Evolutionary conservation across 1,140 invertebrate genomes (phyloP), one percentile per base, ranked within the genome.

Genomic region (Temnothorax nylanderi): DNA sequence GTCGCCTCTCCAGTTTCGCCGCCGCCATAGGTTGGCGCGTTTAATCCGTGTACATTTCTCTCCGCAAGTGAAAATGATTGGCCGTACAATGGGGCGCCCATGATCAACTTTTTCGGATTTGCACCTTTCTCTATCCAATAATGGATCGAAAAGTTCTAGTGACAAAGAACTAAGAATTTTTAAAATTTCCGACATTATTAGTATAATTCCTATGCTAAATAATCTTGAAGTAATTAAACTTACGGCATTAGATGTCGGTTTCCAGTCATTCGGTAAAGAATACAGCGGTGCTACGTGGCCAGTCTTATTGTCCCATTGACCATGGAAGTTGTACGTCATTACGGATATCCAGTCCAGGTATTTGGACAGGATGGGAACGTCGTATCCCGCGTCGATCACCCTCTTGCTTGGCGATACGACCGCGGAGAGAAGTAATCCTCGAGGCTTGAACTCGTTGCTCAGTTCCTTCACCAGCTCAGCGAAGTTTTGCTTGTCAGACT

Each of bases 271-370:
- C 1, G 97, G 97, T 81, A 97, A 96, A 5, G 95, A 95, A 85
- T 98, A 98, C 93, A 99, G 96, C 0, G 98, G 98, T 1, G 98
- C 97, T 2, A 98, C 97, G 92, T 99, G 98, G 10, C 98, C 98
- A 1, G 98, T 98, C 91, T 97, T 97, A 91, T 98, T 98, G 92
- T 99, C 98, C 98, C 98, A 99, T 90, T 98, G 97, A 0, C 98
- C 98, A 90, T 98, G 98, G 91, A 97, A 98, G 92, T 99, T 98
- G 91, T 99, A 99, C 0, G 97, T 97, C 98, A 99, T 99, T 0
- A 99, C 96, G 2, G 98, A 97, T 89, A 99, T 98, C 96, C 97
- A 97, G 89, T 97, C 97, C 60, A 97, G 93, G 85, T 96, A 96
- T 54, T 95, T 92, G 3, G 95, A 95, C 13, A 97, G 81, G 3